Evolutionary conservation across 2,113 vertebrate species (phyloP).

Genomic region (Chrysemys picta): DNA sequence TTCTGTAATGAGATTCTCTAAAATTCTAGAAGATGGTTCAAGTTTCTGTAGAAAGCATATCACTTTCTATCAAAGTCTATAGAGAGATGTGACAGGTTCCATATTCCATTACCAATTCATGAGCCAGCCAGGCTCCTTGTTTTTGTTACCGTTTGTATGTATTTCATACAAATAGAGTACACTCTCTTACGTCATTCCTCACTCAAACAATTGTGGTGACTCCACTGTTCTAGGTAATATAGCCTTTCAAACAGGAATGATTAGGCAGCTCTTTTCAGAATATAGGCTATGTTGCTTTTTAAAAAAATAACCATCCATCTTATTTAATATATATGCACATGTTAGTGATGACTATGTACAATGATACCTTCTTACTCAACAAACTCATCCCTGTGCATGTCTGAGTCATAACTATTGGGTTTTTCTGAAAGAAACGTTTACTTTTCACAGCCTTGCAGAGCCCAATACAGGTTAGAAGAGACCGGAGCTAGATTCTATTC

Average conservation of each 20-base stretch:
- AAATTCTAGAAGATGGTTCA: background rate
- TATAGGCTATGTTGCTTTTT: background rate
- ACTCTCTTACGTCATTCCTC: background rate
- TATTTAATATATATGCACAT: background rate
- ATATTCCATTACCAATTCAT: background rate
- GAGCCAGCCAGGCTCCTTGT: background rate
- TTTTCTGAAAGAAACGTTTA: constrained; percentile 38
- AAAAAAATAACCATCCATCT: background rate
- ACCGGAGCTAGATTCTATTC: constrained; percentile 3
- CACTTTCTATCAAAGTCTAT: background rate
- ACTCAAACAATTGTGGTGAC: too few relatives aligned
- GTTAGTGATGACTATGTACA: background rate
- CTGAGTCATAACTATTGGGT: constrained; percentile 3
- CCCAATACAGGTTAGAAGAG: constrained; percentile 3
- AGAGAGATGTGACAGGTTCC: rapidly evolving
- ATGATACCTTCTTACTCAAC: constrained; percentile 7
- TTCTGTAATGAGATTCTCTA: background rate
- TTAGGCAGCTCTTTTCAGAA: background rate
- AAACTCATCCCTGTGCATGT: background rate
- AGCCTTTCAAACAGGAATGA: background rate
- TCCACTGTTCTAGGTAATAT: rapidly evolving
- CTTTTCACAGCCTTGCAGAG: background rate
- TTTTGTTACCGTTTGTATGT: background rate
- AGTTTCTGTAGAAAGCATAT: background rate
- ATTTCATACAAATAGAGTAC: too few relatives aligned